phyloP scores from a whole-genome alignment of 2,113 vertebrate genomes.

The Pardalotus punctatus region DNA sequence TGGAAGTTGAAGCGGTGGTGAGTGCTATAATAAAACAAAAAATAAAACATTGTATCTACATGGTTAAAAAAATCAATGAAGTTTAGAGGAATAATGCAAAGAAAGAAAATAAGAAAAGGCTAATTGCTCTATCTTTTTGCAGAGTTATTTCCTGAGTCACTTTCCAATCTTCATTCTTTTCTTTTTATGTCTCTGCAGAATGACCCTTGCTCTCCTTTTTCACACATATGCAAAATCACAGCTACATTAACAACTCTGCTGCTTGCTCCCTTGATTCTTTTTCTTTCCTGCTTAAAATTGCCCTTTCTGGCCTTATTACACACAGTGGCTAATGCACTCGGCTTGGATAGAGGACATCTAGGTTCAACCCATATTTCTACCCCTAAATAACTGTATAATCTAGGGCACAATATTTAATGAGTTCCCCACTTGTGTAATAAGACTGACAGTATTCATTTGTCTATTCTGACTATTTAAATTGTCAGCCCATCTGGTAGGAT shows the following conservation, averaged over 20 bases:
- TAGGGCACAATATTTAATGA: conserved; percentile 11
- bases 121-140: conserved; percentile 51
- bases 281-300: conserved; percentile 30
- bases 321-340: not conserved
- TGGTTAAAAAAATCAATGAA: conserved; percentile 45
- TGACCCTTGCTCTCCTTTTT: conserved; percentile 43
- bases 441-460: not conserved
- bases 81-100: conserved; percentile 32
- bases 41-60: not conserved
- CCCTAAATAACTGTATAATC: conserved; percentile 22
- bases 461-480: conserved; percentile 37
- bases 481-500: not conserved
- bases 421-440: not conserved
- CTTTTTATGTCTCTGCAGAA: conserved; percentile 25
- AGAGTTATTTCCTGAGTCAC: conserved; percentile 54
- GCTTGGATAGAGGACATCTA: not conserved
- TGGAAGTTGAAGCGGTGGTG: conserved; percentile 37
- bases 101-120: conserved; percentile 47
- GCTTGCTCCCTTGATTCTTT: conserved; percentile 22
- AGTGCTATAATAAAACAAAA: conserved; percentile 38
- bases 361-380: conserved; percentile 5
- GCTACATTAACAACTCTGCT: conserved; percentile 16
- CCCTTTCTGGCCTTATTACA: conserved; percentile 43
- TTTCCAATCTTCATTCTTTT: conserved; percentile 48
- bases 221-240: conserved; percentile 53